Evolutionary conservation across 2,888 invertebrate species (phyloP).

Genomic region (Tricholauxania praeusta): DNA sequence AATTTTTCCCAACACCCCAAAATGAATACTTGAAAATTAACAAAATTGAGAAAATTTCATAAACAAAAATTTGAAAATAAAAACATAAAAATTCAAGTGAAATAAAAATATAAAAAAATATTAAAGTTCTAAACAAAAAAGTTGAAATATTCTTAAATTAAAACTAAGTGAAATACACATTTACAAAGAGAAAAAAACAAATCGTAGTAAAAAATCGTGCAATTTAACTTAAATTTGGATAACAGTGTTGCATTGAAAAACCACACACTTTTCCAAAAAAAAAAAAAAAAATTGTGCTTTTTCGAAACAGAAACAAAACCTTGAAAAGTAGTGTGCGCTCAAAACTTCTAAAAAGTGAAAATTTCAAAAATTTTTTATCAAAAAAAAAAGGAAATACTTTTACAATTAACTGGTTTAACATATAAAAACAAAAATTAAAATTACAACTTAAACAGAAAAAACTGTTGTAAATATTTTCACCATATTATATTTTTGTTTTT

Average conservation of each 20-base stretch:
- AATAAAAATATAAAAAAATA: slow-evolving; percentile 41
- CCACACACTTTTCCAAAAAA: no score
- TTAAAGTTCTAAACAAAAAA: slow-evolving; percentile 51
- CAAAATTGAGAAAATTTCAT: background rate
- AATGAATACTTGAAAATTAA: background rate
- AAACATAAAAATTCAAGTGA: slow-evolving; percentile 31
- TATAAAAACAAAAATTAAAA: slow-evolving; percentile 41
- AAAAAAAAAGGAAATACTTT: slow-evolving; percentile 46
- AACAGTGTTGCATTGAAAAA: no score
- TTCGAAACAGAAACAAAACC: background rate
- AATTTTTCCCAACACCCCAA: no score
- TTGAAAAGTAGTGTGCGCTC: slow-evolving; percentile 1
- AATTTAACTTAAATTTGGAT: no score
- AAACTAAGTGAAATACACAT: slow-evolving; percentile 45
- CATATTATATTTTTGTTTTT: slow-evolving; percentile 37
- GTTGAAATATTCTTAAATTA: slow-evolving; percentile 51
- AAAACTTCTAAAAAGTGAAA: slow-evolving; percentile 23
- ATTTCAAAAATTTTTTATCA: slow-evolving; percentile 16
- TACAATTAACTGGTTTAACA: slow-evolving; percentile 45
- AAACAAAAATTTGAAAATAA: slow-evolving; percentile 2
- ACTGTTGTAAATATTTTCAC: slow-evolving; percentile 64
- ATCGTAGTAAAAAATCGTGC: no score
- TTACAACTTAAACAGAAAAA: slow-evolving; percentile 38
- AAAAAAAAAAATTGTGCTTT: background rate
- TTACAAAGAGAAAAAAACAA: slow-evolving; percentile 13